These are phyloP conservation scores for Apotomis betuletana DNA, from an alignment of 2,888 invertebrate genomes.

Conservation along the genomic window DNA sequence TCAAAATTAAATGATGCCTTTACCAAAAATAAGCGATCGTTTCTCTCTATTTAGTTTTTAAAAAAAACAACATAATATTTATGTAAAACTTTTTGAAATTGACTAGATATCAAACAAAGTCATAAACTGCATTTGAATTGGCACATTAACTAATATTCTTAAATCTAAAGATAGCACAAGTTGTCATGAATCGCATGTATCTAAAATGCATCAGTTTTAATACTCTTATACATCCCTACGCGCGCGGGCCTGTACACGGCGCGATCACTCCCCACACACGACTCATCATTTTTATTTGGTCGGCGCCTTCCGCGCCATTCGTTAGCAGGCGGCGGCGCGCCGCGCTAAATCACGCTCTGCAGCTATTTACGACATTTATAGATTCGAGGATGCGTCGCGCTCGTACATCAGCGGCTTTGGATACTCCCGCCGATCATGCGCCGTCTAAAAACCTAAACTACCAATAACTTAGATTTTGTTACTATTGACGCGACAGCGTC, in stretches of 20 bases:
- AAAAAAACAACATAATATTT: too few species aligned
- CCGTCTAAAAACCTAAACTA: conserved; percentile 23
- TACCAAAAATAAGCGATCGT: too few species aligned
- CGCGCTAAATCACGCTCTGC: conserved; percentile 31
- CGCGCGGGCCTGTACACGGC: neutral
- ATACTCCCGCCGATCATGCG: conserved; percentile 20
- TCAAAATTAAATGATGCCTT: too few species aligned
- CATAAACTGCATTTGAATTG: too few species aligned
- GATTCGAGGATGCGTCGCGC: conserved; percentile 37
- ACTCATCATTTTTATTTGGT: conserved; percentile 66
- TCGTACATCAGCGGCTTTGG: conserved; percentile 56
- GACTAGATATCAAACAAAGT: too few species aligned
- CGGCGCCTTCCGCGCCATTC: conserved; percentile 53
- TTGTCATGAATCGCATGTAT: too few species aligned
- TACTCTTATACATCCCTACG: neutral
- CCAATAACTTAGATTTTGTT: conserved; percentile 19
- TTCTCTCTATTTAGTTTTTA: too few species aligned
- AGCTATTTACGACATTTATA: conserved; percentile 31
- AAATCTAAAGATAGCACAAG: too few species aligned
- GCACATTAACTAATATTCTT: too few species aligned
- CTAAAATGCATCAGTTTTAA: neutral
- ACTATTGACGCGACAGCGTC: conserved; percentile 7
- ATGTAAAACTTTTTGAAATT: too few species aligned
- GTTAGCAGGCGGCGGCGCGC: conserved; percentile 50
- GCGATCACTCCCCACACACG: conserved; percentile 48